A percentile compares a stretch with the other conserved stretches of the same genome.
Evolutionary conservation across 2,888 invertebrate species (phyloP).

Genomic region (Crioceris asparagi): DNA sequence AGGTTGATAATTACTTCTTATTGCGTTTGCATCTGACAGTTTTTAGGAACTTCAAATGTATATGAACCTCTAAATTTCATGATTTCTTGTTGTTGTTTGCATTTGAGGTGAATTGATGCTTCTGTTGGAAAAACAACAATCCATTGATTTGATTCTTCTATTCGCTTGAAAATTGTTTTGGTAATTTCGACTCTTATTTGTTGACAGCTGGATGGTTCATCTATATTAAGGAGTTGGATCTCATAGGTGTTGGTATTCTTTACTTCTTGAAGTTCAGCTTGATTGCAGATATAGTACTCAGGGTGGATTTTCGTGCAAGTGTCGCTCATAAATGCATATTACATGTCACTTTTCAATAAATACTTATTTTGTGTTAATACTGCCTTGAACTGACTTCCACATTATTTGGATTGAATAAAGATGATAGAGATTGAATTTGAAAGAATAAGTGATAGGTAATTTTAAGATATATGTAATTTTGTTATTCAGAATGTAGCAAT

Average conservation of each 20-base stretch:
- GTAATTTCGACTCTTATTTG: background rate
- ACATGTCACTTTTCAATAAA: slow-evolving; percentile 1
- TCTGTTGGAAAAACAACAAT: background rate
- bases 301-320: background rate
- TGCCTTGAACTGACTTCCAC: background rate
- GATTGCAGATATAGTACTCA: background rate
- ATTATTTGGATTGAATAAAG: background rate
- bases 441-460: slow-evolving; percentile 1
- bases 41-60: background rate
- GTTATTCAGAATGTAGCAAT: background rate
- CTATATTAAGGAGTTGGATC: no score
- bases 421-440: background rate
- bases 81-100: slow-evolving; percentile 3
- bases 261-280: background rate
- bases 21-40: slow-evolving; percentile 1
- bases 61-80: background rate
- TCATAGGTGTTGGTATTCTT: background rate
- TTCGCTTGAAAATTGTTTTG: background rate
- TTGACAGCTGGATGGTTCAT: background rate
- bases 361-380: background rate
- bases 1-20: background rate
- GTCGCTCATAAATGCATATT: background rate
- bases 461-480: slow-evolving; percentile 1
- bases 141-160: slow-evolving; percentile 1
- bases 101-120: background rate